phyloP scores from a whole-genome alignment of 2,113 vertebrate genomes.

The Grammomys surdaster region DNA sequence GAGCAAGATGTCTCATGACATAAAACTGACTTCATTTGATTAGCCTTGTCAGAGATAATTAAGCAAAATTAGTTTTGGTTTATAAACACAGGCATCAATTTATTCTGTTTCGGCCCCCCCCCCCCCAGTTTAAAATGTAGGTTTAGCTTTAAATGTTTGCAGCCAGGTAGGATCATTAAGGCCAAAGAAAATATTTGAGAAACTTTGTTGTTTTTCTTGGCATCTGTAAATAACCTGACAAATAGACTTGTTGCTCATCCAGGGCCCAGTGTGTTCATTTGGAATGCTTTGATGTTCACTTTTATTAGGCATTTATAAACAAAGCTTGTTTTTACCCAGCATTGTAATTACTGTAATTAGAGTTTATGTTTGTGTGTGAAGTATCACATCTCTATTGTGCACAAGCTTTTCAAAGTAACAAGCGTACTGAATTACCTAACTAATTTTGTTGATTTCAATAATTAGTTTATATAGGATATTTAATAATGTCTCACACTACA shows the following conservation, averaged over 20 bases:
- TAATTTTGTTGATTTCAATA: slow-evolving; percentile 62
- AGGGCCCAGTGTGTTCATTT: slow-evolving; percentile 50
- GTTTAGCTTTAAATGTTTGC: slow-evolving; percentile 60
- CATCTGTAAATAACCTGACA: slow-evolving; percentile 64
- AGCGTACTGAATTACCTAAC: slow-evolving; percentile 67
- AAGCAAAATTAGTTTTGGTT: slow-evolving; percentile 66
- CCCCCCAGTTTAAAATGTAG: slow-evolving; percentile 47
- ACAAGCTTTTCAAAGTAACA: slow-evolving; percentile 66
- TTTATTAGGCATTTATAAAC: slow-evolving; percentile 74
- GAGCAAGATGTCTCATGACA: slow-evolving; percentile 4
- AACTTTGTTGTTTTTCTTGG: slow-evolving; percentile 29
- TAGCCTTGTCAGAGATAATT: slow-evolving; percentile 59
- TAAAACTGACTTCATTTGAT: slow-evolving; percentile 73
- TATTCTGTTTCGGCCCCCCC: background rate
- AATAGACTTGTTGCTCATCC: slow-evolving; percentile 56
- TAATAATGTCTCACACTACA: slow-evolving; percentile 42
- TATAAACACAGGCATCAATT: slow-evolving; percentile 55
- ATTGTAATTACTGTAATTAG: slow-evolving; percentile 80
- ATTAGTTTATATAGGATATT: slow-evolving; percentile 64
- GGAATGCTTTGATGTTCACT: slow-evolving; percentile 62
- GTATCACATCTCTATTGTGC: slow-evolving; percentile 70
- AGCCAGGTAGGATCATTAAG: slow-evolving; percentile 32
- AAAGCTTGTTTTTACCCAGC: slow-evolving; percentile 66
- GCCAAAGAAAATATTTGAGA: background rate
- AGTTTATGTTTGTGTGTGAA: slow-evolving; percentile 71